A percentile compares a stretch with the other conserved stretches of the same genome.
phyloP scores from a whole-genome alignment of 2,797 vertebrate genomes.

The Melanotaenia boesemani region DNA sequence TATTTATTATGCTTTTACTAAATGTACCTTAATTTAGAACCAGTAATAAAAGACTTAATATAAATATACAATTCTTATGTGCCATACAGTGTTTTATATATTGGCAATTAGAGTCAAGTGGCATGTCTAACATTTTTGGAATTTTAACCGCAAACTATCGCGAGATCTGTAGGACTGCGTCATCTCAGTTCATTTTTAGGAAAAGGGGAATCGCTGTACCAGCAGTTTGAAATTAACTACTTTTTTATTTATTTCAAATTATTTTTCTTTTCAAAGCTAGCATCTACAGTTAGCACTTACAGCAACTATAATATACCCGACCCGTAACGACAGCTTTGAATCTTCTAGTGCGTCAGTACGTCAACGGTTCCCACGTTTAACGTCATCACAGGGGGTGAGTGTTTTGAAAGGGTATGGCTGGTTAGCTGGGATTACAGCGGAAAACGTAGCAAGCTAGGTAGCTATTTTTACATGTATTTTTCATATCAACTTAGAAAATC shows the following conservation, averaged over 20 bases:
- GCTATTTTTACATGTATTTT: constrained; percentile 9
- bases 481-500: background rate
- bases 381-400: constrained; percentile 61
- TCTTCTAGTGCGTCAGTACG: constrained; percentile 48
- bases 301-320: background rate
- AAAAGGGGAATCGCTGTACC: background rate
- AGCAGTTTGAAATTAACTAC: background rate
- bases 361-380: constrained; percentile 56
- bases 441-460: constrained; percentile 51
- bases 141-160: constrained; percentile 29
- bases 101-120: background rate
- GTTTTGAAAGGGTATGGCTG: constrained; percentile 76
- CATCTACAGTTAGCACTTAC: background rate
- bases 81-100: background rate
- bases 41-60: background rate
- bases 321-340: background rate
- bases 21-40: background rate
- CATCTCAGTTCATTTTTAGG: constrained; percentile 32
- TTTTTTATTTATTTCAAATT: background rate
- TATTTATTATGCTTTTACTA: background rate
- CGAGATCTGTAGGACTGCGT: constrained; percentile 17
- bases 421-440: constrained; percentile 66
- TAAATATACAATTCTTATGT: background rate
- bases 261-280: background rate
- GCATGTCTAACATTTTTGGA: too few relatives aligned